Percentiles rank a stretch among this genome's conserved stretches.
Evolutionary conservation across 2,113 vertebrate species (phyloP).

Genomic region (Noturus placidus): DNA sequence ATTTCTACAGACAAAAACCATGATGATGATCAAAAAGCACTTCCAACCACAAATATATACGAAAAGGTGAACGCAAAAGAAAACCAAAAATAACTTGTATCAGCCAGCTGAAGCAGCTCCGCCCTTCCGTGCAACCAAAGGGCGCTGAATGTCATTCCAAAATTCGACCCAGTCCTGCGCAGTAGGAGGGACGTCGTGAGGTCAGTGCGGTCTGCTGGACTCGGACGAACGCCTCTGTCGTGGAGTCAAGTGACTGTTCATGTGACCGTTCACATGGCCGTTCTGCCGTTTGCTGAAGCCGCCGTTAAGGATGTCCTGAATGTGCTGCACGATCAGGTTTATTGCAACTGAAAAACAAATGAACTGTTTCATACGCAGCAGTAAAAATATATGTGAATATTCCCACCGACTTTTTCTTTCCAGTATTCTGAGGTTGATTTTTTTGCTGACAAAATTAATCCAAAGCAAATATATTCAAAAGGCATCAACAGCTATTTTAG

Average conservation of each 20-base stretch:
- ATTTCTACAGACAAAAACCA: constrained; percentile 55
- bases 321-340: constrained; percentile 98
- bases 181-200: constrained; percentile 57
- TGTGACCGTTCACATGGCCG: constrained; percentile 81
- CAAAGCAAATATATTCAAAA: background rate
- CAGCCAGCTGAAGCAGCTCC: constrained; percentile 60
- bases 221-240: constrained; percentile 85
- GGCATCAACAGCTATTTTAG: background rate
- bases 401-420: too few relatives aligned
- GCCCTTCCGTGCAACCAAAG: constrained; percentile 60
- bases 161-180: constrained; percentile 55
- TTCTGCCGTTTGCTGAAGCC: constrained; percentile 88
- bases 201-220: constrained; percentile 95
- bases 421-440: too few relatives aligned
- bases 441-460: background rate
- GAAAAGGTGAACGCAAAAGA: constrained; percentile 53
- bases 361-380: too few relatives aligned
- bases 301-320: constrained; percentile 96
- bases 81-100: constrained; percentile 35
- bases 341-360: constrained; percentile 83
- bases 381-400: too few relatives aligned
- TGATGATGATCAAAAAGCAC: constrained; percentile 24
- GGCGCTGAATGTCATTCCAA: constrained; percentile 61
- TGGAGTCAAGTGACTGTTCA: constrained; percentile 79
- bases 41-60: background rate